phyloP scores from a whole-genome alignment of 2,888 invertebrate species.

The Bugulina stolonifera region DNA sequence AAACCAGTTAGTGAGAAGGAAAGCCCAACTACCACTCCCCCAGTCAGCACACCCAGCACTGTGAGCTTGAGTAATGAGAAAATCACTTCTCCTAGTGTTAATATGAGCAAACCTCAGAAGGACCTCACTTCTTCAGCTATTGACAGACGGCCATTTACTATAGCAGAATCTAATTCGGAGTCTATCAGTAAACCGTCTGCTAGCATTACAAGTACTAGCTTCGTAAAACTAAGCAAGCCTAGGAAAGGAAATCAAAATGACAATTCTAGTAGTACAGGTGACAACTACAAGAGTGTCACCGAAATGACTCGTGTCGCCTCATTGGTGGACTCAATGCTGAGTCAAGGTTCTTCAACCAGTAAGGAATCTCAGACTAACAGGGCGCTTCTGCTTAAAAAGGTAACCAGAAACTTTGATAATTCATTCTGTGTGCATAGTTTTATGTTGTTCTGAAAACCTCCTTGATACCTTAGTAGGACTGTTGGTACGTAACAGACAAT shows the following conservation, averaged over 20 bases:
- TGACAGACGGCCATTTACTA: no score
- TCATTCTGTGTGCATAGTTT: no score
- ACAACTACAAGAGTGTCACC: neutral
- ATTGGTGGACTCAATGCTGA: conserved; percentile 19
- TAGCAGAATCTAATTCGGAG: no score
- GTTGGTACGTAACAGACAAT: no score
- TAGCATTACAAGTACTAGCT: no score
- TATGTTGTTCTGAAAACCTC: neutral
- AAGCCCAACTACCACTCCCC: neutral
- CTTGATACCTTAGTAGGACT: neutral
- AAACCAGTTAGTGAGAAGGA: neutral
- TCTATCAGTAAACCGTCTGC: no score
- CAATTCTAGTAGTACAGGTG: neutral
- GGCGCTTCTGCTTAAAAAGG: conserved; percentile 6
- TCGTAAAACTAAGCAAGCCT: no score
- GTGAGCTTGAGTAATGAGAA: neutral
- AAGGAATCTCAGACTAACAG: conserved; percentile 2
- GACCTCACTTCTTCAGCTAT: no score
- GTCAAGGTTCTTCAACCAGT: neutral
- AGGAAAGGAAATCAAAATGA: no score
- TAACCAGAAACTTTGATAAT: neutral
- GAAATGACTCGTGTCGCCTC: conserved; percentile 2
- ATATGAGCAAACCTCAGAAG: no score
- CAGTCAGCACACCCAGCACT: neutral
- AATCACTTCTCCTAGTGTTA: neutral